phyloP scores from a whole-genome alignment of 1,140 invertebrate species.

The Heterodera schachtii region DNA sequence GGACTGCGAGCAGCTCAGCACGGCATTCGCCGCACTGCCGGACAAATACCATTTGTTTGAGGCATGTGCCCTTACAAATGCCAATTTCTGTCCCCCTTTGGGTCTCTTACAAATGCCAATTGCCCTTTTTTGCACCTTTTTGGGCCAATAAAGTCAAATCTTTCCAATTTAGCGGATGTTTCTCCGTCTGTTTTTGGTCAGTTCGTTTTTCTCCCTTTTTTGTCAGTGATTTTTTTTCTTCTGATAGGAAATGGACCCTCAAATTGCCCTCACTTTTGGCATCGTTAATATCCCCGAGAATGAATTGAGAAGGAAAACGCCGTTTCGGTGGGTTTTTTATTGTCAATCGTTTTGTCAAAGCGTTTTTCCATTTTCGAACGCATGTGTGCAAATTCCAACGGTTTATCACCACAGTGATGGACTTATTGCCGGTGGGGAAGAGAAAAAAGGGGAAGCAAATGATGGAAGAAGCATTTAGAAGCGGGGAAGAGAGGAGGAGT shows the following conservation, averaged over 20 bases:
- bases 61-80: background rate
- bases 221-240: background rate
- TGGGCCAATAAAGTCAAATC: background rate
- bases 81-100: background rate
- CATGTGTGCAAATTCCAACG: conserved; percentile 63
- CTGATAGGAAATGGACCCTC: conserved; percentile 52
- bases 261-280: conserved; percentile 59
- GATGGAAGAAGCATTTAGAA: conserved; percentile 41
- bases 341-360: background rate
- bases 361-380: conserved; percentile 36
- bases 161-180: conserved; percentile 55
- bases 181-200: conserved; percentile 55
- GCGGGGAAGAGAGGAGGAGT: conserved; percentile 53
- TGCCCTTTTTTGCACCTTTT: too few relatives aligned
- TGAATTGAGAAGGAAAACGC: conserved; percentile 48
- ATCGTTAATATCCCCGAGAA: conserved; percentile 49
- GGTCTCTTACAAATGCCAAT: background rate
- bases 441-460: background rate
- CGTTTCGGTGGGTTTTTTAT: conserved; percentile 30
- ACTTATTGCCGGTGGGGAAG: conserved; percentile 29
- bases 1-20: conserved; percentile 50
- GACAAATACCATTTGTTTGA: conserved; percentile 53
- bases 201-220: background rate
- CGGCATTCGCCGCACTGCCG: conserved; percentile 53
- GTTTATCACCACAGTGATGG: conserved; percentile 56